Base-by-base conservation (phyloP, 2,113 vertebrate species). In the Maccullochella peelii region DNA sequence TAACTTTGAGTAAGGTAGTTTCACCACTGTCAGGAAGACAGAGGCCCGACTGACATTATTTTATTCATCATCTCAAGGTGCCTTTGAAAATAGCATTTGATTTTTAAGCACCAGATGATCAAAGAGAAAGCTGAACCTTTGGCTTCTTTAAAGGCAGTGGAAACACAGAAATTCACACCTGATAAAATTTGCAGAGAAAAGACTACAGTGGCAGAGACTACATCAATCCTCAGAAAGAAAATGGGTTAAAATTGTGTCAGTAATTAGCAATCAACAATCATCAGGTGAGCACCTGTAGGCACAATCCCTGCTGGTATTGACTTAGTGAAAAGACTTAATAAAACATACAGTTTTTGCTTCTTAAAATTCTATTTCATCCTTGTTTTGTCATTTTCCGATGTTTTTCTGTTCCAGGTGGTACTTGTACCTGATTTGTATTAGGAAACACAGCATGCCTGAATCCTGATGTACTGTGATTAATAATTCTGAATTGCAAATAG, bases 181-280 rank as follows among this genome's bases (percentile, higher is more conserved):
- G 58, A 67, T 65, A 70, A 42, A 74, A 44, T 18, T 9, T 71
- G 6, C 15, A 18, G 38, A 59, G 77, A 27, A 58, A 21, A 49
- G 40, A 8, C 2, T 5, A 42, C 25, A 42, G 42, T 14, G 2
- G 18, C 10, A 69, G 42, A 72, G 42, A 27, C 10, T 16, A 49
- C 36, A 23, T 59, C 30, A 30, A 30, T 55, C 38, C 27, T 62
- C 52, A 44, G 11, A 54, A 54, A 23, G 59, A 50, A 67, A 50
- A 4, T 9, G 7, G 27, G 42, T 54, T 76, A 62, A 73, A 73
- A 82, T 30, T n/a, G 8, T 36, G n/a, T 83, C 47, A 25, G 14
- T 44, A 67, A 87, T 85, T 69, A 82, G 61, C 71, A 85, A 88
- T 89, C 82, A 86, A 49, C 82, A 88, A 52, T 75, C 83, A 84